phyloP scores from a whole-genome alignment of 30 jellyfish, hydroid and myxozoan species.

The Aurelia sp. region DNA sequence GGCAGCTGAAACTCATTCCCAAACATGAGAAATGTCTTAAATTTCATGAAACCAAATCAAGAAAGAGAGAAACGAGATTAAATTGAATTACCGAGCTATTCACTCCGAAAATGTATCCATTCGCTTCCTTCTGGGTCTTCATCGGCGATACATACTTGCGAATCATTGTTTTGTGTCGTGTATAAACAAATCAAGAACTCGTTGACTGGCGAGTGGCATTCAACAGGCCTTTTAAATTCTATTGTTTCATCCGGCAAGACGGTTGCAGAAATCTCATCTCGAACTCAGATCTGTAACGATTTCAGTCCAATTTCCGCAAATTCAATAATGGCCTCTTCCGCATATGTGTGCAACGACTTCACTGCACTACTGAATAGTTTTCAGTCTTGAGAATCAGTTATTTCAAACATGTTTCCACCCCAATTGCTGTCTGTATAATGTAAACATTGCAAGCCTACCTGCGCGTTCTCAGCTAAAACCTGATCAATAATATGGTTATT shows the following conservation, averaged over 20 bases:
- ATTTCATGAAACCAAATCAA: no score
- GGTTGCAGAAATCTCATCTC: no score
- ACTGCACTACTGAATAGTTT: constrained; percentile 7
- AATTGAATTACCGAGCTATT: constrained; percentile 88
- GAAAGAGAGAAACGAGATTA: no score
- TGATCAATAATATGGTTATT: background rate
- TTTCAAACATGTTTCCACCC: background rate
- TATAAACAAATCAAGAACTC: no score
- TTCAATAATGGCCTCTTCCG: background rate
- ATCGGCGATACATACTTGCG: constrained; percentile 78
- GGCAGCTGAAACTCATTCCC: no score
- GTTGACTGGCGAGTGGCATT: no score
- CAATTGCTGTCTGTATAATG: constrained; percentile 21
- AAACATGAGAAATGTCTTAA: no score
- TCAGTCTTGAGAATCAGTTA: background rate
- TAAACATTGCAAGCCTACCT: constrained; percentile 19
- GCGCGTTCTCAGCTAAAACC: background rate
- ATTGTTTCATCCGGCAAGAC: no score
- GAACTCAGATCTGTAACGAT: no score
- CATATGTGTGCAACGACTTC: no score
- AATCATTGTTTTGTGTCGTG: constrained; percentile 35
- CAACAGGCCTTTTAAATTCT: no score
- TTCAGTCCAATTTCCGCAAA: no score
- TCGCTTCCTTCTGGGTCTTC: constrained; percentile 37
- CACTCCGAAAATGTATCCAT: constrained; percentile 92